Evolutionary conservation across 2,888 invertebrate species (phyloP), one percentile per base, ranked within the genome.

Genomic region (Caenorhabditis panamensis): DNA sequence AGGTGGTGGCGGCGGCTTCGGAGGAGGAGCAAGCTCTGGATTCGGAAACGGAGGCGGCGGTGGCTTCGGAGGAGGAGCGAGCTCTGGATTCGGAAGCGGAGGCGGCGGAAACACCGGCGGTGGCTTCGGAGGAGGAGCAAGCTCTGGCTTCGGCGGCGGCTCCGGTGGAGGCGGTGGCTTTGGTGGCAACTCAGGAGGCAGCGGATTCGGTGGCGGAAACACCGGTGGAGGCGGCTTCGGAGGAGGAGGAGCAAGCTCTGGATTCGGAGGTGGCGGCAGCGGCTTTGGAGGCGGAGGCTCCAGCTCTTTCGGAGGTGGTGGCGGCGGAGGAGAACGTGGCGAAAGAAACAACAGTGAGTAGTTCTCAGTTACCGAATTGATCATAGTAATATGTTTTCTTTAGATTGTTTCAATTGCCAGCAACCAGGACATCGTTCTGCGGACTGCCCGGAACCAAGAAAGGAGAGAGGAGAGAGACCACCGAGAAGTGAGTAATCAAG

Each of bases 121-220:
- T n/a, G 67, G 62, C 26, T 75, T 62, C 41, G 81, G 79, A 53
- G 68, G 73, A 8, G 72, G 78, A n/a, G n/a, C n/a, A n/a, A n/a
- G n/a, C n/a, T n/a, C n/a, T 9, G n/a, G n/a, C n/a, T n/a, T n/a
- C n/a, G n/a, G n/a, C n/a, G n/a, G n/a, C n/a, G n/a, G n/a, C n/a
- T n/a, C n/a, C n/a, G n/a, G n/a, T n/a, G n/a, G n/a, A n/a, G n/a
- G n/a, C n/a, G n/a, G n/a, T n/a, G n/a, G n/a, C n/a, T n/a, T n/a
- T n/a, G n/a, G n/a, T n/a, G n/a, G n/a, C n/a, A n/a, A n/a, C n/a
- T n/a, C n/a, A n/a, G 31, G 31, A n/a, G 71, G 69, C 9, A 72
- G 59, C 5, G 44, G 61, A 22, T 61, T 67, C 53, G 78, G 75
- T n/a, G n/a, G n/a, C 26, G 62, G 68, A 18, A 62, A 71, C 20